phyloP scores from a whole-genome alignment of 35 echinoderm and acorn worm genomes.

The Strongylocentrotus purpuratus region DNA sequence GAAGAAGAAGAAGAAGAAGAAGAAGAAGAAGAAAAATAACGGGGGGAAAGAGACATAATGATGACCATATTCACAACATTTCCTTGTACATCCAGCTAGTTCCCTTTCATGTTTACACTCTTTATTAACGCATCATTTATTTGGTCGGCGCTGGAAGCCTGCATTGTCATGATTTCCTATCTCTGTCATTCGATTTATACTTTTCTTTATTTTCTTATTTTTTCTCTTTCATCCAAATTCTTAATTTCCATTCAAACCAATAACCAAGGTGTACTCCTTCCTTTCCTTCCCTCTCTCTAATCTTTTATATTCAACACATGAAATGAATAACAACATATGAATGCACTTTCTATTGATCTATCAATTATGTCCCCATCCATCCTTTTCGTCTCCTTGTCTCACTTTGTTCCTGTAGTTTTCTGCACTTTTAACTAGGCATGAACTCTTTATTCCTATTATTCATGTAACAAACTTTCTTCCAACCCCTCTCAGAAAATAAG shows the following conservation, averaged over 20 bases:
- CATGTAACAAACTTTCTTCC: no score
- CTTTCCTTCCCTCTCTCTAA: background rate
- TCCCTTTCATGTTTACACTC: background rate
- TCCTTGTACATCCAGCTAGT: background rate
- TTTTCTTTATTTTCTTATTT: background rate
- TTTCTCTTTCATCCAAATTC: background rate
- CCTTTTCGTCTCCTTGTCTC: background rate
- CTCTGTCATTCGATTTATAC: background rate
- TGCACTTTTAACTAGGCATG: no score
- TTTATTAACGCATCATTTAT: background rate
- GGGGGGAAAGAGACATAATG: no score
- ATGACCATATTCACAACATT: background rate
- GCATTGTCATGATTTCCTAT: background rate
- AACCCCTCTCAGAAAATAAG: no score
- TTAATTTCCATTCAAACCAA: no score
- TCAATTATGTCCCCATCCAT: background rate
- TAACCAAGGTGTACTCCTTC: no score
- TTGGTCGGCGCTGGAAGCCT: background rate
- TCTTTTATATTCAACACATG: background rate
- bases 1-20: no score
- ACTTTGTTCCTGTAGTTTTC: no score
- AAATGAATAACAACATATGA: background rate
- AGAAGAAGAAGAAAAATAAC: no score
- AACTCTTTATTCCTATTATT: no score
- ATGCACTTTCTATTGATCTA: background rate